Percentiles rank a stretch among this genome's conserved stretches.
Conservation (phyloP, 2,888 invertebrate species). For the Stenolophus ochropezus region DNA sequence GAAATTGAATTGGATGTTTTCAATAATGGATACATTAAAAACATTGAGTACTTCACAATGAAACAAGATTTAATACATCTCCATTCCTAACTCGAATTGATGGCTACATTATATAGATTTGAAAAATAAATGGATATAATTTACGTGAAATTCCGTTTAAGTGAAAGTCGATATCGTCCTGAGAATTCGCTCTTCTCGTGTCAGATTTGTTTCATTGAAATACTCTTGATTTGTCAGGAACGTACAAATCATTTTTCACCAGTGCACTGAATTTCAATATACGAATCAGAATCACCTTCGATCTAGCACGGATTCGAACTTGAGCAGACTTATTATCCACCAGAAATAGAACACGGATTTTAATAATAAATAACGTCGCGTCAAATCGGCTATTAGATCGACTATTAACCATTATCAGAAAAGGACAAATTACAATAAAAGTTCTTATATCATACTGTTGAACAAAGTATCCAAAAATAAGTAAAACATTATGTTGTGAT, state of each 20-base stretch:
- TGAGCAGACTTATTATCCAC: not conserved
- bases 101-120: constrained; percentile 14
- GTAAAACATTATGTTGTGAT: too few relatives aligned
- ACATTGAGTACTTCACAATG: not conserved
- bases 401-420: too few relatives aligned
- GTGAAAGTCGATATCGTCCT: constrained; percentile 18
- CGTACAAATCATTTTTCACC: constrained; percentile 36
- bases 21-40: not conserved
- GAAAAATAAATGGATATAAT: constrained; percentile 17
- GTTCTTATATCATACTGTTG: too few relatives aligned
- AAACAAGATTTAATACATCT: constrained; percentile 9
- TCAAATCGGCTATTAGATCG: too few relatives aligned
- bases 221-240: not conserved
- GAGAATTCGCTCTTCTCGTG: not conserved
- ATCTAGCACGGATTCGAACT: not conserved
- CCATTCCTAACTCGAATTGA: not conserved
- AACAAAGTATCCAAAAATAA: too few relatives aligned
- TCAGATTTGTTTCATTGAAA: constrained; percentile 35
- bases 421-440: too few relatives aligned
- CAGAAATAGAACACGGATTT: not conserved
- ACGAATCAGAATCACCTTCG: not conserved
- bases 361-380: too few relatives aligned
- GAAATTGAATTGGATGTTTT: not conserved
- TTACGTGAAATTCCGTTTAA: constrained; percentile 15
- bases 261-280: constrained; percentile 13